phyloP scores from a whole-genome alignment of 1,140 invertebrate species.

The Oryctes rhinoceros region DNA sequence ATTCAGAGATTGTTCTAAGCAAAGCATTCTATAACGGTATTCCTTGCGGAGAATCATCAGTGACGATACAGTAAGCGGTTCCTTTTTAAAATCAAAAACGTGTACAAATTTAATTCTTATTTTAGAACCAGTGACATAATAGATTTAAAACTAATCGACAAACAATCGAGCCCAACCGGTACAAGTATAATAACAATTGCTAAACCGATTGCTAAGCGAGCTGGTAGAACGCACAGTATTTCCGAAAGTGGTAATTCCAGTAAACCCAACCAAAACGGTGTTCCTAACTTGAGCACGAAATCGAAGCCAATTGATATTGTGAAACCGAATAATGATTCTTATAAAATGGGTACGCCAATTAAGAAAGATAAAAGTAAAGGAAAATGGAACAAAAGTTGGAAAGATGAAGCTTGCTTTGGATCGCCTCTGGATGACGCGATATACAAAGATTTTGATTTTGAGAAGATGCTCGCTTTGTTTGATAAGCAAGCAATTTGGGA shows the following conservation, averaged over 20 bases:
- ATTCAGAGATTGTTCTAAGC: slow-evolving; percentile 74
- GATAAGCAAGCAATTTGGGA: slow-evolving; percentile 85
- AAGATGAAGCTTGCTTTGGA: slow-evolving; percentile 66
- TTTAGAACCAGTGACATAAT: slow-evolving; percentile 69
- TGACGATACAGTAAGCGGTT: slow-evolving; percentile 51
- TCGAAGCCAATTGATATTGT: slow-evolving; percentile 57
- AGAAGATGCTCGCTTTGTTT: slow-evolving; percentile 90
- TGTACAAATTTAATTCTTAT: slow-evolving; percentile 49
- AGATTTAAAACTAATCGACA: slow-evolving; percentile 69
- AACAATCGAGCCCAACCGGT: slow-evolving; percentile 59
- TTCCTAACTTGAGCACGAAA: slow-evolving; percentile 50
- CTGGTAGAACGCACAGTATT: slow-evolving; percentile 60
- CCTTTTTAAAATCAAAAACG: background rate
- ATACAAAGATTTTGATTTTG: slow-evolving; percentile 89
- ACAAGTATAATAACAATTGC: slow-evolving; percentile 65
- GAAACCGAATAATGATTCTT: slow-evolving; percentile 35
- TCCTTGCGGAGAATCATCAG: slow-evolving; percentile 62
- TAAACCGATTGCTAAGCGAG: slow-evolving; percentile 67
- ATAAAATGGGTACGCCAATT: slow-evolving; percentile 55
- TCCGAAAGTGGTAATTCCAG: slow-evolving; percentile 62
- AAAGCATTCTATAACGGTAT: slow-evolving; percentile 85
- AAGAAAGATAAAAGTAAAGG: slow-evolving; percentile 61
- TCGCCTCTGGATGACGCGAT: slow-evolving; percentile 64
- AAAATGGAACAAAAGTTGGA: slow-evolving; percentile 57
- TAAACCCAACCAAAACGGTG: slow-evolving; percentile 59